phyloP scores from a whole-genome alignment of 2,797 vertebrate species.

The Propithecus perrieri region DNA sequence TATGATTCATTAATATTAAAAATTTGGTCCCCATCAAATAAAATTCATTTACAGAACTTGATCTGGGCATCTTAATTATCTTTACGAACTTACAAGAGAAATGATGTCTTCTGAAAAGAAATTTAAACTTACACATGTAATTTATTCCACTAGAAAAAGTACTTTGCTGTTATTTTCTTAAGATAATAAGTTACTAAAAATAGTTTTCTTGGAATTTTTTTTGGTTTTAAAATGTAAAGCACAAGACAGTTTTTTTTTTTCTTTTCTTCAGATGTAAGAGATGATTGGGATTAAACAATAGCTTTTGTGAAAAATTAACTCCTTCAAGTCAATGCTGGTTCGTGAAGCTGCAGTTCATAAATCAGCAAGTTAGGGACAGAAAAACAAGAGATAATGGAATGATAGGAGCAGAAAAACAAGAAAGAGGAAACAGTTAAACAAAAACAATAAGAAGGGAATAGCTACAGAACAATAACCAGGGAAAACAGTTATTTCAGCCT shows the following conservation, averaged over 20 bases:
- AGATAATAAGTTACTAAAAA: neutral
- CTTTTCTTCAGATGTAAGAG: neutral
- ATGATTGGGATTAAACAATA: neutral
- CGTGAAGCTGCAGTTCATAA: neutral
- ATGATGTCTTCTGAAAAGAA: neutral
- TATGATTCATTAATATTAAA: neutral
- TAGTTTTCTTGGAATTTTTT: neutral
- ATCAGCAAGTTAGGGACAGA: neutral
- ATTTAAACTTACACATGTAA: neutral
- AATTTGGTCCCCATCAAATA: neutral
- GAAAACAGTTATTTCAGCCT: too few relatives aligned
- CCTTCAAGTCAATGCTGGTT: neutral
- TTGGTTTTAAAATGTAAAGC: neutral
- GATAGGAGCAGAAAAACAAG: too few relatives aligned
- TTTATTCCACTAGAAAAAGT: neutral
- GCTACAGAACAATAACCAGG: too few relatives aligned
- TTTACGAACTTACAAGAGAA: neutral
- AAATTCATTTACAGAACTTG: neutral
- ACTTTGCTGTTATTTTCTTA: slow-evolving; percentile 14
- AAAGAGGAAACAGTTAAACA: too few relatives aligned
- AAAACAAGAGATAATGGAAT: too few relatives aligned
- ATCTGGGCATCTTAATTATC: slow-evolving; percentile 8
- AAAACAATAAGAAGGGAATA: too few relatives aligned
- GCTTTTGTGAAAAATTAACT: neutral
- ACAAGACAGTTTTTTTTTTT: neutral